phyloP scores from a whole-genome alignment of 2,113 vertebrate species.

The Dasypus novemcinctus region DNA sequence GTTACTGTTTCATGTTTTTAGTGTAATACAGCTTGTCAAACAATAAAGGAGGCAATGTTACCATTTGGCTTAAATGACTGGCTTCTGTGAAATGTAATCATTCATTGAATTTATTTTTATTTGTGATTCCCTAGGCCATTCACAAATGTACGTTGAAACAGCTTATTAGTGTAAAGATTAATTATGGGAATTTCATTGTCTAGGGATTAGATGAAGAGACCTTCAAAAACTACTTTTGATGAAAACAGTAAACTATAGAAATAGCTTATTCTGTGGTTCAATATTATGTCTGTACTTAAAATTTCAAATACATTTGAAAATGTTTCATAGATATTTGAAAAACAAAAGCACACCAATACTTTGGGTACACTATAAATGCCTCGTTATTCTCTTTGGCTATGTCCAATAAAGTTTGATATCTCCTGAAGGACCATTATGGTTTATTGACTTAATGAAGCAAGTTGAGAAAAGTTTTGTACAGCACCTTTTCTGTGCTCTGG shows the following conservation, averaged over 20 bases:
- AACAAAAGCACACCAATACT: neutral
- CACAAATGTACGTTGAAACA: conserved; percentile 67
- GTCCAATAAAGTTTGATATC: neutral
- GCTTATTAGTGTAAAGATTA: conserved; percentile 77
- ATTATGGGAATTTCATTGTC: conserved; percentile 76
- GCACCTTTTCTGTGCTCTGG: neutral
- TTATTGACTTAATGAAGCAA: conserved; percentile 42
- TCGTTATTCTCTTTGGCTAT: neutral
- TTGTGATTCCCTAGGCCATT: conserved; percentile 77
- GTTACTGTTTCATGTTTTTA: conserved; percentile 72
- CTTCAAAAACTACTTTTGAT: conserved; percentile 55
- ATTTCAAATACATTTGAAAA: neutral
- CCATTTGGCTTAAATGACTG: conserved; percentile 74
- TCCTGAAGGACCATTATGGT: neutral
- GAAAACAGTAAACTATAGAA: conserved; percentile 43
- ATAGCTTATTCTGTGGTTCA: neutral
- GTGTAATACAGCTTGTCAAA: conserved; percentile 77
- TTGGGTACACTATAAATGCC: neutral
- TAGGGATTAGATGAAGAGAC: conserved; percentile 57
- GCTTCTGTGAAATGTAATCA: conserved; percentile 65
- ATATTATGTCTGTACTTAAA: conserved; percentile 20
- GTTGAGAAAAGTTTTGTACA: neutral
- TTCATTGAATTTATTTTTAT: conserved; percentile 81
- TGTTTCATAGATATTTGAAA: conserved; percentile 7
- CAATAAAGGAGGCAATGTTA: conserved; percentile 73